Evolutionary conservation across 2,888 invertebrate genomes (phyloP).

Genomic region (Ophraella communa): DNA sequence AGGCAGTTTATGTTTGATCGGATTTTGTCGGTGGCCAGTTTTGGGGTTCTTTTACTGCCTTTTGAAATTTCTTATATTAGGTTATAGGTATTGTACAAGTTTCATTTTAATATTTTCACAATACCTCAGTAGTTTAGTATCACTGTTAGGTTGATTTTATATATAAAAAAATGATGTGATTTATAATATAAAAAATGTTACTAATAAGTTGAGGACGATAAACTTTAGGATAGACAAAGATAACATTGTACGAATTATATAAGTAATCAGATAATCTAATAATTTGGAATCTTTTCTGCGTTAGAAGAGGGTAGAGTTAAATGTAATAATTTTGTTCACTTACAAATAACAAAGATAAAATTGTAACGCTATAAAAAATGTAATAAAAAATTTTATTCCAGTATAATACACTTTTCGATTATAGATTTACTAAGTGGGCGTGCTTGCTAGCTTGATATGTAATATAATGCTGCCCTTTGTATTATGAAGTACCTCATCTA

Average conservation of each 20-base stretch:
- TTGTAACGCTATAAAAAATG: too few species aligned
- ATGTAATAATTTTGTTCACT: too few species aligned
- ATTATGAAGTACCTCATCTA: too few species aligned
- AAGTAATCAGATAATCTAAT: background rate
- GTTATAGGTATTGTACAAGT: constrained; percentile 34
- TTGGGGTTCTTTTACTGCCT: constrained; percentile 22
- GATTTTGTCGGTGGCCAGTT: constrained; percentile 5
- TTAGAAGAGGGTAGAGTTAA: too few species aligned
- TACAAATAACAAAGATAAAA: too few species aligned
- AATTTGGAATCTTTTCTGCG: too few species aligned
- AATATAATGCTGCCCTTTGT: too few species aligned
- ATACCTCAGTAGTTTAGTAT: constrained; percentile 38
- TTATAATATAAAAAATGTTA: constrained; percentile 34
- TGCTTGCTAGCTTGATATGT: too few species aligned
- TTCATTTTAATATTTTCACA: constrained; percentile 32
- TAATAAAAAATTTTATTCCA: too few species aligned
- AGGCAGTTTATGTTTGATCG: constrained; percentile 1
- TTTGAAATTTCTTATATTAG: constrained; percentile 17
- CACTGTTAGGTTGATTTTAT: constrained; percentile 25
- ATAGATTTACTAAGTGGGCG: too few species aligned
- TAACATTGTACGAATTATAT: constrained; percentile 3
- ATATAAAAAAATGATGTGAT: constrained; percentile 36
- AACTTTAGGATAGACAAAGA: constrained; percentile 17
- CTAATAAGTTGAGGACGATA: constrained; percentile 27
- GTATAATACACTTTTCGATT: too few species aligned